Evolutionary conservation across 2,888 invertebrate genomes (phyloP), one percentile per base, ranked within the genome.

Genomic region (Salticus scenicus): DNA sequence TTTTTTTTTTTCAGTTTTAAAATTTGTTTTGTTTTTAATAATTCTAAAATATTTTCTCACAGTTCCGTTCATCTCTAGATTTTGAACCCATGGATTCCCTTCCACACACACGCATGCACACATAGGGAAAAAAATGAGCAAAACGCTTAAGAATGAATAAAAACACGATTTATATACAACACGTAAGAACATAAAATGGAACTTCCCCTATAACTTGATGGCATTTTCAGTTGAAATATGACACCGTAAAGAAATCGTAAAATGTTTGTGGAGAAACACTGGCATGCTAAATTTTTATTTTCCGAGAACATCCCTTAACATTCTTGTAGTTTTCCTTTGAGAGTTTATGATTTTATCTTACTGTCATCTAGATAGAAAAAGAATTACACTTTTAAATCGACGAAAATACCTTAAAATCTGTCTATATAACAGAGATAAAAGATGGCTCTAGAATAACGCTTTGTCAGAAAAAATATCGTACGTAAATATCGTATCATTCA

Each of bases 131-230:
- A 57, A 20, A 57, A 24, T 17, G 24, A 57, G 24, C 57, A 57
- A 14, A 57, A 57, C 57, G 57, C 57, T 57, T 57, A 57, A 57
- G 57, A 57, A 57, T 57, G 57, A 57, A 57, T 57, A 57, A 57
- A 57, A 57, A 12, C 5, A 57, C 57, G 57, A 57, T 57, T 57
- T 57, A 57, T 57, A 57, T 57, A 57, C 57, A 57, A 57, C 57
- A 57, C 57, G 57, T 57, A 57, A 57, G 57, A 57, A 57, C 57
- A 57, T 57, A 57, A 57, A 57, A 57, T 57, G 57, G 57, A 24
- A 57, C 57, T 57, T 57, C 24, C 20, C 57, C 57, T 57, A 24
- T 57, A 24, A 57, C 57, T 57, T 57, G 57, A 57, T 57, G 24
- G 57, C 24, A 24, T 57, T 57, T 57, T 57, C 57, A 57, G 57